phyloP scores from a whole-genome alignment of 2,888 invertebrate species.

The Zhengitettix transpicula region DNA sequence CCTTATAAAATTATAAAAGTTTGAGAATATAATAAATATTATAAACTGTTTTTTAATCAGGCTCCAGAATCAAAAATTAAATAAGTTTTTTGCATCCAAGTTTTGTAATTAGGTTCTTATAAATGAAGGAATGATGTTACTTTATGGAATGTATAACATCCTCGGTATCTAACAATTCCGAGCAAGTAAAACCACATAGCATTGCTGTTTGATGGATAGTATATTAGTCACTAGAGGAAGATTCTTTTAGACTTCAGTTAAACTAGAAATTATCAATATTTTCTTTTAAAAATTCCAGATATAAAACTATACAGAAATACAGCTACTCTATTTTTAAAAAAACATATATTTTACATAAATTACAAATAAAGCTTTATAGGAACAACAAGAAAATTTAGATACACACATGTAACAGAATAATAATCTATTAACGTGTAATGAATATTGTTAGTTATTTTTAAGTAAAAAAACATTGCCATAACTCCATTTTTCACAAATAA shows the following conservation, averaged over 20 bases:
- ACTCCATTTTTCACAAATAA: not conserved
- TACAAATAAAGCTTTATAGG: not conserved
- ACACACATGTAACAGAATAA: not conserved
- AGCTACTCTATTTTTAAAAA: not conserved
- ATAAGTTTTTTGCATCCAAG: not conserved
- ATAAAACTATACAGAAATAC: not conserved
- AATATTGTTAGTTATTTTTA: no score
- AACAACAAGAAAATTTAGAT: not conserved
- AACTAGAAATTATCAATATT: not conserved
- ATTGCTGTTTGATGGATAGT: no score
- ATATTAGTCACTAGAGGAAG: no score
- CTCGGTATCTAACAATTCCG: not conserved
- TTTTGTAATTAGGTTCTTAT: not conserved
- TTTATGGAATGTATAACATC: slow-evolving; percentile 6
- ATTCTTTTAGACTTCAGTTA: not conserved
- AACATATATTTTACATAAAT: not conserved
- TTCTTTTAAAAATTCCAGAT: not conserved
- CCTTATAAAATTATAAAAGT: not conserved
- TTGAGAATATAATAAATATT: no score
- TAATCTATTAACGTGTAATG: no score
- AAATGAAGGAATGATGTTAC: slow-evolving; percentile 5
- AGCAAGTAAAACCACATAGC: no score
- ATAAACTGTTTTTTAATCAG: no score
- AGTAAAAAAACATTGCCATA: not conserved
- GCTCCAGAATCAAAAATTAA: no score